Evolutionary conservation across 2,113 vertebrate genomes (phyloP).

Genomic region (Eulemur rufifrons): DNA sequence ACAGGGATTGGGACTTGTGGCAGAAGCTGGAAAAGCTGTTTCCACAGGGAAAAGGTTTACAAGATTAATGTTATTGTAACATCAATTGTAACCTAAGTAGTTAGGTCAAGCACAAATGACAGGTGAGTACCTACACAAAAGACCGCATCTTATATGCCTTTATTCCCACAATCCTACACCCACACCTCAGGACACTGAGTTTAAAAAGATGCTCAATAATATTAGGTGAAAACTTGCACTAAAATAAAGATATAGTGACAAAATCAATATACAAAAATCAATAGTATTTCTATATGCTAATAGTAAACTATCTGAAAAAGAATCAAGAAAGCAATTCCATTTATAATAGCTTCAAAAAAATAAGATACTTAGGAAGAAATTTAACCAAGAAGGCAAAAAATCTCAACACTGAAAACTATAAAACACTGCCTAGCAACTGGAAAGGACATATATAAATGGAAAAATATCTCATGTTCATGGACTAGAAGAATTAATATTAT

Average conservation of each 20-base stretch:
- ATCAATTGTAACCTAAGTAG: neutral
- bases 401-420: neutral
- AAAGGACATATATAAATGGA: neutral
- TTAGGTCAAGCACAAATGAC: neutral
- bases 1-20: neutral
- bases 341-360: neutral
- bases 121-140: neutral
- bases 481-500: neutral
- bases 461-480: neutral
- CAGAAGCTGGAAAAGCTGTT: neutral
- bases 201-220: neutral
- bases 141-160: neutral
- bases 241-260: neutral
- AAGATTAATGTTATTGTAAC: neutral
- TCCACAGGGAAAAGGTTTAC: neutral
- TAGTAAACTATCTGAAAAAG: neutral
- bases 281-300: neutral
- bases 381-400: neutral
- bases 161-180: neutral
- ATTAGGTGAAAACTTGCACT: neutral
- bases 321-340: neutral
- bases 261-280: neutral
- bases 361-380: neutral
- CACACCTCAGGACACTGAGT: neutral
- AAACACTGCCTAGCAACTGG: neutral